These are phyloP conservation scores for Hyles lineata DNA, from an alignment of 2,888 invertebrate species.

Conservation along the genomic window DNA sequence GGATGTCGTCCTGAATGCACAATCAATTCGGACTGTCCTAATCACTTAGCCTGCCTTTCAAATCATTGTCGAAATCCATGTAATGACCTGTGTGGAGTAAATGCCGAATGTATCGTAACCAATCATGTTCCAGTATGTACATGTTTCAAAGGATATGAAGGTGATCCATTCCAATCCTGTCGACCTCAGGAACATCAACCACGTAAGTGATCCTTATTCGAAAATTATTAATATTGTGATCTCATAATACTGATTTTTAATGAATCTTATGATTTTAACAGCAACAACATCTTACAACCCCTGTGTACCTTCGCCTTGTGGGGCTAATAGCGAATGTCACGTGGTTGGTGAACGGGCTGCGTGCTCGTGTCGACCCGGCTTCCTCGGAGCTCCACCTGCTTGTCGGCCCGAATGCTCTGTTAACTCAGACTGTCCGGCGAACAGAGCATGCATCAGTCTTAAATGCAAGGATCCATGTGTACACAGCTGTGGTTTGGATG, in stretches of 20 bases:
- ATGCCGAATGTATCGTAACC: constrained; percentile 92
- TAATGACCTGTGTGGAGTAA: constrained; percentile 92
- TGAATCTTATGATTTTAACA: constrained; percentile 32
- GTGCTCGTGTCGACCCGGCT: constrained; percentile 89
- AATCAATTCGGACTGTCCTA: constrained; percentile 91
- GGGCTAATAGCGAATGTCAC: constrained; percentile 90
- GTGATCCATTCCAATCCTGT: constrained; percentile 93
- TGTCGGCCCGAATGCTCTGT: constrained; percentile 92
- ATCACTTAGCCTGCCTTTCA: constrained; percentile 90
- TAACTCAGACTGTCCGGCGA: constrained; percentile 90
- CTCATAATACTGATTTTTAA: neutral
- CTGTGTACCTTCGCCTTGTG: constrained; percentile 91
- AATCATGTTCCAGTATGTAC: constrained; percentile 94
- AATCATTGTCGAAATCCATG: constrained; percentile 95
- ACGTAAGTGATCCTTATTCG: constrained; percentile 75
- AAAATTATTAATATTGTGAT: neutral
- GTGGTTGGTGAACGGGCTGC: constrained; percentile 88
- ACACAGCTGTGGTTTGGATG: constrained; percentile 91
- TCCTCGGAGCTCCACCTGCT: constrained; percentile 89
- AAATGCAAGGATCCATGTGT: constrained; percentile 91
- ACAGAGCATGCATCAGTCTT: constrained; percentile 89
- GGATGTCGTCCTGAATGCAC: constrained; percentile 95
- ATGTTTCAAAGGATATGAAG: constrained; percentile 90
- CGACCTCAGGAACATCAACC: constrained; percentile 80
- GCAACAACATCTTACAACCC: constrained; percentile 78